These are phyloP conservation scores for Dichetophora obliterata DNA, from an alignment of 2,888 invertebrate genomes.

Conservation along the genomic window DNA sequence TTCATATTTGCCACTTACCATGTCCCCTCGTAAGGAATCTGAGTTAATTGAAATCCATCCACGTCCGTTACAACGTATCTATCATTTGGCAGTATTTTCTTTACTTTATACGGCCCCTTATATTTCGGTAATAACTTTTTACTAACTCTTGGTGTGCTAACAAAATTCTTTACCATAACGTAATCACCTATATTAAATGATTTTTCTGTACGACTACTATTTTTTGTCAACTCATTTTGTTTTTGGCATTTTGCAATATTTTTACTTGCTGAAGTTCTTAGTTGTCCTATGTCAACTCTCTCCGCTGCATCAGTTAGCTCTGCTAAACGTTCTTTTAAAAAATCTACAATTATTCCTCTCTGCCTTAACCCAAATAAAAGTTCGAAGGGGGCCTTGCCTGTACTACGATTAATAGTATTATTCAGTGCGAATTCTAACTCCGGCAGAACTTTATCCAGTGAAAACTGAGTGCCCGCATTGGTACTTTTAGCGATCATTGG, in stretches of 20 bases:
- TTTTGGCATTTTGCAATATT: no score
- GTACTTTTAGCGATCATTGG: background rate
- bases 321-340: background rate
- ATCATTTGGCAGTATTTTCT: slow-evolving; percentile 36
- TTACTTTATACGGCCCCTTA: slow-evolving; percentile 37
- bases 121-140: slow-evolving; percentile 26
- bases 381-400: background rate
- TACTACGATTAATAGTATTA: background rate
- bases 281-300: slow-evolving; percentile 1
- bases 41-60: slow-evolving; percentile 35
- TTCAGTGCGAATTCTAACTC: background rate
- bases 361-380: background rate
- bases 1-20: slow-evolving; percentile 34
- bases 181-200: no score
- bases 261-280: no score
- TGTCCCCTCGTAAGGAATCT: slow-evolving; percentile 33
- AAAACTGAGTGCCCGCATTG: background rate
- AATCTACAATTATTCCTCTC: background rate
- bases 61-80: slow-evolving; percentile 37
- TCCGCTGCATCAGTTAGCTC: background rate
- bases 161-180: background rate
- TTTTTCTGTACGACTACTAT: background rate
- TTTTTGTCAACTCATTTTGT: no score
- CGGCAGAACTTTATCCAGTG: background rate
- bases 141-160: background rate